Evolutionary conservation across 2,113 vertebrate species (phyloP).

Genomic region (Hippolais icterina): DNA sequence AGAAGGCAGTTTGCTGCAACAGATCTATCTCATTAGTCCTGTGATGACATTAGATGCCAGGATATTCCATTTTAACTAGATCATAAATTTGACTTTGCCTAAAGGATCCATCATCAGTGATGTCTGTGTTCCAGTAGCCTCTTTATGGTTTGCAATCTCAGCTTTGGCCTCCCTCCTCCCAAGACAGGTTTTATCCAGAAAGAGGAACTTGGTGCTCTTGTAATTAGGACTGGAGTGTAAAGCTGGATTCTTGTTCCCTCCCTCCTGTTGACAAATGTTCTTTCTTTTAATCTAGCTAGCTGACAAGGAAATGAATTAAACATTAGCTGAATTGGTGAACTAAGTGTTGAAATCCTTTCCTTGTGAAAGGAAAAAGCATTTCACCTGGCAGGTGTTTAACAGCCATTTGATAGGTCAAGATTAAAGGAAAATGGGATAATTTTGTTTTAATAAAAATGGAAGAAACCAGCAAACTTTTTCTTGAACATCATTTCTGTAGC

Average conservation of each 20-base stretch:
- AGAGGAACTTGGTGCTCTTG: not conserved
- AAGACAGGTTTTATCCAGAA: not conserved
- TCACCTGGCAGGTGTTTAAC: conserved; percentile 12
- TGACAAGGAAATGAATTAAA: conserved; percentile 52
- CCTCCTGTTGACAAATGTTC: conserved; percentile 24
- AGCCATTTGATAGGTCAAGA: not conserved
- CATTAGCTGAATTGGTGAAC: conserved; percentile 1
- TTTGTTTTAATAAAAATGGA: not conserved
- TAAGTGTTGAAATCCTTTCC: conserved; percentile 10
- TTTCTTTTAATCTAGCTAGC: conserved; percentile 28
- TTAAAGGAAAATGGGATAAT: not conserved
- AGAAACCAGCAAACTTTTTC: not conserved
- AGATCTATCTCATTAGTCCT: not conserved
- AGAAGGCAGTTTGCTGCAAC: not conserved
- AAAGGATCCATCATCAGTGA: conserved; percentile 1
- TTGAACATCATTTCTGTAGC: not conserved
- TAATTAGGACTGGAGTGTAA: not conserved
- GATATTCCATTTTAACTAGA: conserved; percentile 13
- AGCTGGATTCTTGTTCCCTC: not conserved
- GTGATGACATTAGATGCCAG: not conserved
- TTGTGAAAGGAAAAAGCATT: not conserved
- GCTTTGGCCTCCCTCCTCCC: not conserved
- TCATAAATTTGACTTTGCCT: conserved; percentile 35
- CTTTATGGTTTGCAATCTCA: not conserved
- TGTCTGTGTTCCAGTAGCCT: not conserved